Evolutionary conservation across 2,113 vertebrate species (phyloP), one percentile per base, ranked within the genome.

Genomic region (Anarhynchus alexandrinus): DNA sequence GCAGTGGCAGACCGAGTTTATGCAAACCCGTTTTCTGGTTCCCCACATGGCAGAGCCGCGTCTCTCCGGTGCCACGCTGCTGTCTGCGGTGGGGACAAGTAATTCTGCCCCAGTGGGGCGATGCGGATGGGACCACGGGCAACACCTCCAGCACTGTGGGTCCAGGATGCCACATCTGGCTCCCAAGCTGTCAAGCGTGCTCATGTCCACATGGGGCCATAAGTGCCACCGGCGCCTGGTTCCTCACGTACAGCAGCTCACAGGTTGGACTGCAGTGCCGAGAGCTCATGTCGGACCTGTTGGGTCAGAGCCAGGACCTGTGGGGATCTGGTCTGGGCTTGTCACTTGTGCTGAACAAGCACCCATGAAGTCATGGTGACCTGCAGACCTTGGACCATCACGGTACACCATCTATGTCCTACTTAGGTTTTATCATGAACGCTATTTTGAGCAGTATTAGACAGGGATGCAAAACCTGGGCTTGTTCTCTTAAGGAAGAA

Each of bases 191-290:
- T 32, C 4, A 12, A 43, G 34, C 1, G 1, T 1, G 2, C 34
- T 36, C 1, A 2, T 0, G 1, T 34, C 79, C 64, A 62, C 5
- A 0, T 2, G 0, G 55, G 55, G 38, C 72, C 7, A 1, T 5
- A 70, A 64, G 77, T 23, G 25, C 38, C 3, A 10, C 65, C 2
- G 10, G 72, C 2, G 0, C 45, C 72, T 0, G 3, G 29, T 29
- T 78, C 45, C 36, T 42, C 10, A 0, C 2, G 2, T 2, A 5
- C 82, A 64, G 29, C 42, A 23, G 1, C 82, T n/a, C 0, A 5
- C 78, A 55, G 38, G 15, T 12, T 66, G 71, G 58, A 47, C 23
- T 4, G 0, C 1, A 1, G 49, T 34, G 62, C n/a, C 71, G n/a
- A 55, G 52, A 80, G 23, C 26, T 82, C 38, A 51, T 1, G 5